A percentile compares a stretch with the other conserved stretches of the same genome.
Evolutionary conservation across 2,797 vertebrate species (phyloP).

Genomic region (Aselliscus stoliczkanus): DNA sequence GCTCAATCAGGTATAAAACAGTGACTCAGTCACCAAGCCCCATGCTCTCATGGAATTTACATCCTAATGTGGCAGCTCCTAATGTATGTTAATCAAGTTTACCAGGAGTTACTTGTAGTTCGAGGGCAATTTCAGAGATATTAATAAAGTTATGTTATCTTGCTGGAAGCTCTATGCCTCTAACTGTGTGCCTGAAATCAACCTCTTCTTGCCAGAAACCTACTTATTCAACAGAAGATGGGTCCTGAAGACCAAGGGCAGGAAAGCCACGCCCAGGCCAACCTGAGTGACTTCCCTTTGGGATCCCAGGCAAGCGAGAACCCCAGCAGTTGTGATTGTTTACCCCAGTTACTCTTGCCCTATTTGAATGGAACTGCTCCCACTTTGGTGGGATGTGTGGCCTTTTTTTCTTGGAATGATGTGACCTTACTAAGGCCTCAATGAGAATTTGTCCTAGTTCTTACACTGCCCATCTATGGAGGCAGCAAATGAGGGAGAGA

Average conservation of each 20-base stretch:
- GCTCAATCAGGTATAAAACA: not conserved
- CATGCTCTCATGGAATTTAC: not conserved
- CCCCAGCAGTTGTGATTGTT: no score
- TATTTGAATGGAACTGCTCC: not conserved
- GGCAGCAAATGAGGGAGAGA: no score
- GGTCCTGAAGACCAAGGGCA: not conserved
- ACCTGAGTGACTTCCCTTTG: not conserved
- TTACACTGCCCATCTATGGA: not conserved
- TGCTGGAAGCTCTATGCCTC: not conserved
- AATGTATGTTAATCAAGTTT: not conserved
- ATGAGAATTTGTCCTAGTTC: not conserved
- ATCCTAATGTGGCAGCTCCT: not conserved
- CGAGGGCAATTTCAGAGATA: not conserved
- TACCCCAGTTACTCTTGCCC: not conserved
- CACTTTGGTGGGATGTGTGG: not conserved
- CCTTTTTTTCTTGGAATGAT: not conserved
- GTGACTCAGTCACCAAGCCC: fast-evolving
- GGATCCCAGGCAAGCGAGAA: not conserved
- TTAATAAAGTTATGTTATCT: not conserved
- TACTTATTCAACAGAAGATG: not conserved
- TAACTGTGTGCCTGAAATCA: not conserved
- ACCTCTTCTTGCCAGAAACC: not conserved
- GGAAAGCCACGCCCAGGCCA: not conserved
- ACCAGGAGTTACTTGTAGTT: not conserved
- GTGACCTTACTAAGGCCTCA: not conserved